Evolutionary conservation across 92 coral and sea anemone genomes (phyloP), one percentile per base, ranked within the genome.

Genomic region (Bergia puertoricense): DNA sequence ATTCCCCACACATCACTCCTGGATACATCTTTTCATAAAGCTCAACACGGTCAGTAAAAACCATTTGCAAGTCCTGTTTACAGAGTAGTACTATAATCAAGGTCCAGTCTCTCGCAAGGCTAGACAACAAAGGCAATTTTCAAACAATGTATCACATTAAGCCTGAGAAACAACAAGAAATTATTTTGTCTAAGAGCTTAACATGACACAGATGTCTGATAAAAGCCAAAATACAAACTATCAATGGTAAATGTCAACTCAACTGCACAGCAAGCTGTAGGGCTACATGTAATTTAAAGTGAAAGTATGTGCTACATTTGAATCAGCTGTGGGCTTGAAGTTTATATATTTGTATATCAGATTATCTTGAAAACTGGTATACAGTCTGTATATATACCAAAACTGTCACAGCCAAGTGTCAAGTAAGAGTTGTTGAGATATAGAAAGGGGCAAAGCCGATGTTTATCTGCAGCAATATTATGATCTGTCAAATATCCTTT

Each of bases 1-100:
- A 74, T 74, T 74, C 18, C 77, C 77, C 77, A 74, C 77, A 74
- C 45, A 39, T 74, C 77, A 74, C 42, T 74, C 45, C 76, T 74
- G 7, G 77, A 74, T 72, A 74, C 42, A 20, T 30, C 9, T 74
- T 42, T 36, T 18, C 15, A 40, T 37, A 8, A 37, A 13, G 42
- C 37, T 74, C 20, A 36, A 42, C 40, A 36, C 45, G 20, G 77
- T 22, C 77, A 39, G 77, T 2, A 74, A 74, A 22, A 16, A 11
- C 77, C 46, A 74, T 39, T 23, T 22, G 38, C 16, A 80, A 38
- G 45, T 80, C 20, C 48, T 37, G 43, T 56, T 37, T 36, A 50
- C 67, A n/a, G 23, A 68, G 38, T 82, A 68, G 23, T 42, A 75
- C 18, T 68, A 68, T 16, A 65, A 13, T 68, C 86, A 82, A 82